A percentile compares a stretch with the other conserved stretches of the same genome.
phyloP scores from a whole-genome alignment of 2,113 vertebrate species.

The Todiramphus chloris region DNA sequence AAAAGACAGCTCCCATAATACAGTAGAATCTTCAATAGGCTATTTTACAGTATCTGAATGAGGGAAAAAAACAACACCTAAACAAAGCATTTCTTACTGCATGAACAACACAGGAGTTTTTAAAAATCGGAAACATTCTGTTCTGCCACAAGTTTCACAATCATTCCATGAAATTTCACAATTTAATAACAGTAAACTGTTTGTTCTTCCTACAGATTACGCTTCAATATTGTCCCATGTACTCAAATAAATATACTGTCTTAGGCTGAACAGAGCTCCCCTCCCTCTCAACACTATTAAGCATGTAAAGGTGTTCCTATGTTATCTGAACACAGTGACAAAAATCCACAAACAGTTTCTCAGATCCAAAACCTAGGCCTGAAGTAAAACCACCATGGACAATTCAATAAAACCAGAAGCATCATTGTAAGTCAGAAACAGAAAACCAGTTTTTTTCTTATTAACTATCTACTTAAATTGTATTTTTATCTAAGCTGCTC shows the following conservation, averaged over 20 bases:
- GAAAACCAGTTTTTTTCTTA: not conserved
- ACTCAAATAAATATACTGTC: not conserved
- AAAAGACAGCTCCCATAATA: not conserved
- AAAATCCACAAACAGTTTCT: not conserved
- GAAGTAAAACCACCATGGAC: not conserved
- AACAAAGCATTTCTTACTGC: not conserved
- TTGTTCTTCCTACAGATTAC: not conserved
- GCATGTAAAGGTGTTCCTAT: not conserved
- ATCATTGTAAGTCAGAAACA: not conserved
- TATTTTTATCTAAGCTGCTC: not conserved
- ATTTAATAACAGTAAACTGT: not conserved
- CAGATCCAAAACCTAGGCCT: not conserved
- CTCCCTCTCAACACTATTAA: not conserved
- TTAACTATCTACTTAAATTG: not conserved
- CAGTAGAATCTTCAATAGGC: not conserved
- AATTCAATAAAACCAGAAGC: not conserved
- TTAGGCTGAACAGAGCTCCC: not conserved
- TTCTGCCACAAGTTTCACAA: not conserved
- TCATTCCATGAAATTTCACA: not conserved
- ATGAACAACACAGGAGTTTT: not conserved
- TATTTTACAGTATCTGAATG: not conserved
- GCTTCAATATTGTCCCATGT: not conserved
- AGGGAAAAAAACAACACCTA: fast-evolving
- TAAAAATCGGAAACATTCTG: not conserved
- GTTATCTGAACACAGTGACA: not conserved